Evolutionary conservation across 2,888 invertebrate genomes (phyloP), one percentile per base, ranked within the genome.

Genomic region (Ormyrus nitidulus): DNA sequence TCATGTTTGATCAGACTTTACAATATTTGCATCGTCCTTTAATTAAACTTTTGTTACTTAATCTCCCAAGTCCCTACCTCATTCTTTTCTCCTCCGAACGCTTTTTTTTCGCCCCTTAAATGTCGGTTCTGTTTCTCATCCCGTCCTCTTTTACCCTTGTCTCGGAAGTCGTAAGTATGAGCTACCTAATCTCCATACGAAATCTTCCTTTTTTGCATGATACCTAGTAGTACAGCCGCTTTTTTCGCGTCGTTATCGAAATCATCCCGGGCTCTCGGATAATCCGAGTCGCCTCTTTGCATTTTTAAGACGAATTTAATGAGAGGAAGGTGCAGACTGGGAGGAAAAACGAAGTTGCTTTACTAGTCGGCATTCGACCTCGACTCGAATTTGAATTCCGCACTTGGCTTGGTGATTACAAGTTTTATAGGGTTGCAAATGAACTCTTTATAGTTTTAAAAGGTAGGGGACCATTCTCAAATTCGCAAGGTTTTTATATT

Each of bases 271-370:
- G 61, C 54, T 54, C 54, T 11, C 74, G 72, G 48, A 71, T 65
- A 66, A 78, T 74, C 74, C 66, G 11, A 34, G 34, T 49, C 34
- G 53, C 9, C 61, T 75, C 72, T 75, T 80, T 82, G 82, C 75
- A 77, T 65, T 75, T 80, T 77, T 54, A 79, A 83, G 75, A 75
- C 77, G 71, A 75, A 66, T 82, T 82, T 83, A 68, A 69, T 72
- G 80, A 61, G 58, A 19, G 34, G 34, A 34, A 70, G 73, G 69
- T 70, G 74, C 56, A 13, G 69, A 65, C 19, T 13, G n/a, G 75
- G 54, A 64, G 44, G 34, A 75, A 49, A 59, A 59, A 34, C 13
- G 53, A 65, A 77, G 11, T 61, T 59, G 46, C 62, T 10, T 5
- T 44, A 56, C 54, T 49, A 11, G 51, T 34, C 59, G 44, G 19